phyloP scores from a whole-genome alignment of 2,113 vertebrate species.

The Gymnocephalus cernua region DNA sequence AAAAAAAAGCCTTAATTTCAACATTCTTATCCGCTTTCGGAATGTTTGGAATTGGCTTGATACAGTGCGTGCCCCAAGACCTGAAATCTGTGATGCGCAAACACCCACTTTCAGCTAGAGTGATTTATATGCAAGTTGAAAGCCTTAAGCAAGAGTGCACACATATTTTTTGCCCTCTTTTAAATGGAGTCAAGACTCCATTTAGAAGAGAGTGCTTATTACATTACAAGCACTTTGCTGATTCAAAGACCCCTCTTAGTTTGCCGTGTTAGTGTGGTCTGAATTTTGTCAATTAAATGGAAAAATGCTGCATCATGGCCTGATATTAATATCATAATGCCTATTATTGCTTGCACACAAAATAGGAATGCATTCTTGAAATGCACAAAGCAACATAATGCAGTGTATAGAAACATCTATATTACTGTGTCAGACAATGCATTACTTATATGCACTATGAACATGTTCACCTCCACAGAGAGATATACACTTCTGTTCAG shows the following conservation, averaged over 20 bases:
- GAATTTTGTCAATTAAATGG: constrained; percentile 80
- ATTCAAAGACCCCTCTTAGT: constrained; percentile 73
- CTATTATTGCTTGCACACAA: constrained; percentile 42
- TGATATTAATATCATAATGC: constrained; percentile 57
- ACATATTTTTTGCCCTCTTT: constrained; percentile 79
- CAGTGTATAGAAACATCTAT: constrained; percentile 3
- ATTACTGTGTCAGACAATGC: constrained; percentile 10
- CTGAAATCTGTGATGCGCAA: constrained; percentile 69
- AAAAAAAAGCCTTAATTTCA: constrained; percentile 33
- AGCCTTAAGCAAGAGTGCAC: constrained; percentile 79
- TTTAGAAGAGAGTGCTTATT: constrained; percentile 84
- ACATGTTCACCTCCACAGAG: not conserved
- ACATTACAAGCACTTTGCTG: constrained; percentile 84
- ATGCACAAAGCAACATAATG: constrained; percentile 17
- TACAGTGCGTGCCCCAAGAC: constrained; percentile 70
- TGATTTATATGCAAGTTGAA: constrained; percentile 83
- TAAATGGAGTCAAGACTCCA: constrained; percentile 84
- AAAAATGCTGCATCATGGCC: constrained; percentile 60
- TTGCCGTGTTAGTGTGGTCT: constrained; percentile 64
- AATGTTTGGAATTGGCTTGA: constrained; percentile 68
- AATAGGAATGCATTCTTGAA: constrained; percentile 34
- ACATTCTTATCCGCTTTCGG: constrained; percentile 42
- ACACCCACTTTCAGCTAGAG: constrained; percentile 68
- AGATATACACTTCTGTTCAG: not conserved
- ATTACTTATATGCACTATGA: not conserved